Base-by-base conservation (phyloP, 2,888 invertebrate genomes). In the Agonopterix subpropinquella region DNA sequence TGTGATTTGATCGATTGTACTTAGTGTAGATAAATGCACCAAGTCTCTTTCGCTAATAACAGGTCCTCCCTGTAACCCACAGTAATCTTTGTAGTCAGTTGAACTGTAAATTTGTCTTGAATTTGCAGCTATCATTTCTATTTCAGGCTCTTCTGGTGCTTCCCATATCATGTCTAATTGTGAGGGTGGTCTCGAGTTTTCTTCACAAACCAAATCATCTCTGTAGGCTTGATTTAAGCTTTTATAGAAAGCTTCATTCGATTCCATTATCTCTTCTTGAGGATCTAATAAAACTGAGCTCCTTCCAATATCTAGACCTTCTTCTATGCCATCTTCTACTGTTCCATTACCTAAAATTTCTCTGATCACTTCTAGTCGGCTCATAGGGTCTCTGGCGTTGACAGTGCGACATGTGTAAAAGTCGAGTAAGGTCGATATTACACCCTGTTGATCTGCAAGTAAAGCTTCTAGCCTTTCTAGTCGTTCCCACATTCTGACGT, bases 401-500 rank as follows among this genome's bases (percentile, higher is more conserved):
- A 79, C 83, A 51, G 77, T 80, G 44, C 88, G 85, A 73, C 87
- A 87, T 1, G 93, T 91, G 73, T 94, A 94, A 79, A 94, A 93
- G 71, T 94, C 94, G 70, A 97, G 91, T 66, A 97, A 89, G 71
- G 96, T 96, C 47, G 94, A 92, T 64, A 97, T 96, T 43, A 97
- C 96, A 61, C 95, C 94, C 76, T 97, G 97, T 77, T 97, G 97
- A 71, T 97, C 96, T 75, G 94, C 92, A 2, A 97, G 91, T 53
- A 97, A 90, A 15, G 94, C 92, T 74, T 97, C 97, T 35, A 97
- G 86, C 76, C 96, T 95, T 70, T 97, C 97, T 53, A 97, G 86
- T 43, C 96, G 90, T 68, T 95, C 95, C 96, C 97, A 97, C 94
- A 97, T 97, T 75, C 96, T 95, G 47, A 96, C 95, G 69, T 97